These are phyloP conservation scores for Procambarus virginalis DNA, from an alignment of 1,140 invertebrate species.

Conservation along the genomic window DNA sequence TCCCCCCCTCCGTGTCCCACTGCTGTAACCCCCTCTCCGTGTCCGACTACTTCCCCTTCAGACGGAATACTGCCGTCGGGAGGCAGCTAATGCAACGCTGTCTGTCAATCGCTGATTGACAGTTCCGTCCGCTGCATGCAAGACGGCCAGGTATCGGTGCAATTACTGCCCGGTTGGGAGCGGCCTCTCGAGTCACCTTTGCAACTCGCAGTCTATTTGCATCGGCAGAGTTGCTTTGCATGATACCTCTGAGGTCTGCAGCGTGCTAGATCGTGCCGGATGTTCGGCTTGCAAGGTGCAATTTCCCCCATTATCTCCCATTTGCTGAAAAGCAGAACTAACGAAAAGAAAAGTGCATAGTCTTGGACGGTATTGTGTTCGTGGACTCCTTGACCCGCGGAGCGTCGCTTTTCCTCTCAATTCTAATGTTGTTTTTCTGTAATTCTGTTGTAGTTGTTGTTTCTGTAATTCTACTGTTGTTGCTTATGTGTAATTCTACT, in stretches of 20 bases:
- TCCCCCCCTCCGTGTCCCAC: not conserved
- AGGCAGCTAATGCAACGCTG: not conserved
- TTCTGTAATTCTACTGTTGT: too few relatives aligned
- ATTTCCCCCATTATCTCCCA: too few relatives aligned
- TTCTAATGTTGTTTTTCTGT: too few relatives aligned
- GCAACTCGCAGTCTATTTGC: not conserved
- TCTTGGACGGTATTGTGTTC: too few relatives aligned
- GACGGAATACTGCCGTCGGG: not conserved
- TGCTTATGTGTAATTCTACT: too few relatives aligned
- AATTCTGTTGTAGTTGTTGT: too few relatives aligned
- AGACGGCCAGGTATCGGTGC: conserved; percentile 17
- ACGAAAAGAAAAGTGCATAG: too few relatives aligned
- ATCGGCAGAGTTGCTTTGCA: not conserved
- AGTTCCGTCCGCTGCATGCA: not conserved
- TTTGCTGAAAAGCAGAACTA: not conserved
- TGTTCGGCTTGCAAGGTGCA: not conserved
- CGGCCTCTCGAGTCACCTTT: not conserved
- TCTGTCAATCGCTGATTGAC: conserved; percentile 5
- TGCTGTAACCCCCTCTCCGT: not conserved
- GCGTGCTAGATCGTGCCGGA: not conserved
- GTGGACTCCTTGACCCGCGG: too few relatives aligned
- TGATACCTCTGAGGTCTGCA: not conserved
- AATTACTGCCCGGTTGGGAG: not conserved
- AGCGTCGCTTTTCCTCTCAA: too few relatives aligned
- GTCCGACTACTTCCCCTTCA: not conserved